Evolutionary conservation across 2,797 vertebrate species (phyloP).

Genomic region (Poecilia wingei): DNA sequence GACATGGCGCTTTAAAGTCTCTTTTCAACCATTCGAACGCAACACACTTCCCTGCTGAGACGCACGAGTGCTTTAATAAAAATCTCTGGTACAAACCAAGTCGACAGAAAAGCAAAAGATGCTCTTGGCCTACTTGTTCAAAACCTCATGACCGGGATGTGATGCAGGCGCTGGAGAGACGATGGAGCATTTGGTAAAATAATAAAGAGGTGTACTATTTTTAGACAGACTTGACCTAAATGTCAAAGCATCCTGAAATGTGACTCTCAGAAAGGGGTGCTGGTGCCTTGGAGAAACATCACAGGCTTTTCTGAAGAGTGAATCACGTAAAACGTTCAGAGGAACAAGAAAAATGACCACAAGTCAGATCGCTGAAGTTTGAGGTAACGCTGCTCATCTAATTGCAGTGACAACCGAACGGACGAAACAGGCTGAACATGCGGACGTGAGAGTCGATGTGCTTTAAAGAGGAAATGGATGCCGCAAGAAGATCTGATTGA

Average conservation of each 20-base stretch:
- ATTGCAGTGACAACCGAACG: neutral
- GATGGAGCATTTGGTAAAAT: constrained; percentile 61
- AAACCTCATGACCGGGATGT: constrained; percentile 48
- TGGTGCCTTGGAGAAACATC: constrained; percentile 18
- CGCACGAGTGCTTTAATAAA: constrained; percentile 39
- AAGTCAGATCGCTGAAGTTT: neutral
- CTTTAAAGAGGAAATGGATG: neutral
- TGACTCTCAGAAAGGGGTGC: constrained; percentile 17
- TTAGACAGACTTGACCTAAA: constrained; percentile 49
- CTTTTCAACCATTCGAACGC: constrained; percentile 24
- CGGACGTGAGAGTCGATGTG: neutral
- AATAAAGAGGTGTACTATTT: constrained; percentile 69
- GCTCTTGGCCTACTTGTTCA: constrained; percentile 61
- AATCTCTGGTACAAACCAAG: constrained; percentile 33
- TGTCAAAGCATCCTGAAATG: constrained; percentile 45
- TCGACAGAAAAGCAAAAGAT: constrained; percentile 35
- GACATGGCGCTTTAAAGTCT: constrained; percentile 31
- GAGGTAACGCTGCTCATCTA: neutral
- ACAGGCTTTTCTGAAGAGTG: constrained; percentile 7
- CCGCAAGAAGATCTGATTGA: neutral
- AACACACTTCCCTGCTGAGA: constrained; percentile 47
- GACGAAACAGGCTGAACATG: neutral
- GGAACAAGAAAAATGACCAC: neutral
- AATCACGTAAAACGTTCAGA: neutral
- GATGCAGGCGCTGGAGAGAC: constrained; percentile 31